Percentiles rank a stretch among this genome's conserved stretches.
Evolutionary conservation across 2,797 vertebrate species (phyloP).

Genomic region (Atherinosoma microstoma): DNA sequence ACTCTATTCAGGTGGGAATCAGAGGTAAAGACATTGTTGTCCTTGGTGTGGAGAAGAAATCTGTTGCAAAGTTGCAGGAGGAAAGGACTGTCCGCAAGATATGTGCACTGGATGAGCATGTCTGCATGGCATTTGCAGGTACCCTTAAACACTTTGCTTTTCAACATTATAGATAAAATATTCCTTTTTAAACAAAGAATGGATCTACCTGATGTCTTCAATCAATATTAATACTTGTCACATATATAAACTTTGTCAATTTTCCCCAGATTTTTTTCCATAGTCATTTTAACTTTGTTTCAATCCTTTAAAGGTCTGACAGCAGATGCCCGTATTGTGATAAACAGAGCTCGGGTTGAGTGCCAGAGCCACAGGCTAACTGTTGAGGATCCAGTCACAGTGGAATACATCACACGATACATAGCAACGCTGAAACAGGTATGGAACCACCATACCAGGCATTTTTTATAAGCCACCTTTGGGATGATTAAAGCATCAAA

Average conservation of each 20-base stretch:
- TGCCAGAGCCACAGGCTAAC: slow-evolving; percentile 93
- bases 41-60: slow-evolving; percentile 89
- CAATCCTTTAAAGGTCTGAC: slow-evolving; percentile 82
- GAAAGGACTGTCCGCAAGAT: slow-evolving; percentile 89
- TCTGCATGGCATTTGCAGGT: slow-evolving; percentile 91
- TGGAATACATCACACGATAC: slow-evolving; percentile 93
- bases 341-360: slow-evolving; percentile 90
- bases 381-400: slow-evolving; percentile 91
- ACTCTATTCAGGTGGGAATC: slow-evolving; percentile 83
- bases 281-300: background rate
- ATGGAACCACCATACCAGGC: background rate
- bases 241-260: background rate
- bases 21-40: slow-evolving; percentile 88
- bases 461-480: background rate
- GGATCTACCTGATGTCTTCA: background rate
- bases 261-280: background rate
- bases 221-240: no score
- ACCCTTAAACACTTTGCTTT: slow-evolving; percentile 9
- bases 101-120: slow-evolving; percentile 86
- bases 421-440: slow-evolving; percentile 93
- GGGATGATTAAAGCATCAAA: background rate
- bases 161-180: background rate
- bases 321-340: slow-evolving; percentile 90
- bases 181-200: background rate
- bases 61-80: slow-evolving; percentile 87